Conservation (phyloP, 2,113 vertebrate genomes). For the Aix galericulata region DNA sequence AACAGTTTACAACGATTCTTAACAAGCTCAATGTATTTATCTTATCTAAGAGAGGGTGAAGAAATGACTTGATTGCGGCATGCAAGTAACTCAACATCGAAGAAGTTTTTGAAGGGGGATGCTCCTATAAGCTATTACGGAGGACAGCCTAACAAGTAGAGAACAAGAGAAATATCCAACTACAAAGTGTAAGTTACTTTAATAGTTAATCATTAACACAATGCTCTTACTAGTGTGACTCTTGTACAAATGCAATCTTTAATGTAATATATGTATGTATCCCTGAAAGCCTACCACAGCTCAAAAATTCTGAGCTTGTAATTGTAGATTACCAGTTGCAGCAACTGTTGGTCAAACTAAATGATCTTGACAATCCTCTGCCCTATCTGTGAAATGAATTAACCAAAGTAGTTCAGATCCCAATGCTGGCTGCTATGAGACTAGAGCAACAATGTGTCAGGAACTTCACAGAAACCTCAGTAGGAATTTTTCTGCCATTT, state of each 20-base stretch:
- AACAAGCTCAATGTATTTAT: not conserved
- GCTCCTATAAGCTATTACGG: not conserved
- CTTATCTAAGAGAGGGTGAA: not conserved
- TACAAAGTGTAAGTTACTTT: not conserved
- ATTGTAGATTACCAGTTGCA: not conserved
- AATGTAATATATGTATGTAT: not conserved
- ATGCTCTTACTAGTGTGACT: not conserved
- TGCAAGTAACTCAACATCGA: not conserved
- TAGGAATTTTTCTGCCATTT: not conserved
- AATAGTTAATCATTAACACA: not conserved
- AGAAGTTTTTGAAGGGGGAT: not conserved
- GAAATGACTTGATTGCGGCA: not conserved
- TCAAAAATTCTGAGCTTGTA: not conserved
- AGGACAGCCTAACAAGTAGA: not conserved
- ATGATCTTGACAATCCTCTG: not conserved
- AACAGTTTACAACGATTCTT: not conserved
- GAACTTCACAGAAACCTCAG: not conserved
- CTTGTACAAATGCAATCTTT: not conserved
- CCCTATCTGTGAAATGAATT: not conserved
- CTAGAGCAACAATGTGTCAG: not conserved
- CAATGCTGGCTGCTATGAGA: not conserved
- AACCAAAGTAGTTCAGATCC: not conserved
- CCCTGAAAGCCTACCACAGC: not conserved
- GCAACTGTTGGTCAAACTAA: not conserved
- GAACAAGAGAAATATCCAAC: not conserved